Conservation (phyloP, 2,888 invertebrate species). For the Prenolepis imparis region DNA sequence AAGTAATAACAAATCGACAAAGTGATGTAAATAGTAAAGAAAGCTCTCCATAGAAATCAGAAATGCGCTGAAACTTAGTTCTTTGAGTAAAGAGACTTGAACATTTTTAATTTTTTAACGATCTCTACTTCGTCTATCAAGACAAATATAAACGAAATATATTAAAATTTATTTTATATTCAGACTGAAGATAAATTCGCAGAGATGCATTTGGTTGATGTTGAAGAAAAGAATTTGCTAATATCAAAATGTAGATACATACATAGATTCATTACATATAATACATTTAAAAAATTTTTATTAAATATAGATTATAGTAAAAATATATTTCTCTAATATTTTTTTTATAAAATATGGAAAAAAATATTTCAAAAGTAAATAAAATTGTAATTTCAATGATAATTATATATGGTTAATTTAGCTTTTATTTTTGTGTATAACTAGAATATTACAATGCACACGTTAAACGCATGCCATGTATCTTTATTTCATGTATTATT, state of each 20-base stretch:
- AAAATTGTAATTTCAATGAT: too few relatives aligned
- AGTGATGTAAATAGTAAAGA: not conserved
- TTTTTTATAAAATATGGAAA: too few relatives aligned
- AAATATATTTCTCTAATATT: too few relatives aligned
- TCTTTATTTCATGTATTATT: too few relatives aligned
- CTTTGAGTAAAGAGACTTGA: not conserved
- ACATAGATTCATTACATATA: not conserved
- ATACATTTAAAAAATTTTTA: too few relatives aligned
- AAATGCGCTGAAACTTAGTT: not conserved
- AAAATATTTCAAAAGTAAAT: too few relatives aligned
- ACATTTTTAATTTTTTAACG: not conserved
- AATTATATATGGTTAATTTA: too few relatives aligned
- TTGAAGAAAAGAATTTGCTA: not conserved
- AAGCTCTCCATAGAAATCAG: not conserved
- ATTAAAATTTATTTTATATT: not conserved
- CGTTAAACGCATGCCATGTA: too few relatives aligned
- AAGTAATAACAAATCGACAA: not conserved
- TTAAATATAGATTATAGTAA: too few relatives aligned
- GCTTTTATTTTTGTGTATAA: too few relatives aligned
- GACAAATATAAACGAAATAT: not conserved
- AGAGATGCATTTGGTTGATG: not conserved
- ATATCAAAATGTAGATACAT: not conserved
- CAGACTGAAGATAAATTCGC: not conserved
- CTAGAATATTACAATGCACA: too few relatives aligned
- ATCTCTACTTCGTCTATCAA: not conserved